Percentiles rank a stretch among this genome's conserved stretches.
These are phyloP conservation scores for Coregonus suidteri DNA, from an alignment of 2,797 vertebrate genomes.

Conservation along the genomic window DNA sequence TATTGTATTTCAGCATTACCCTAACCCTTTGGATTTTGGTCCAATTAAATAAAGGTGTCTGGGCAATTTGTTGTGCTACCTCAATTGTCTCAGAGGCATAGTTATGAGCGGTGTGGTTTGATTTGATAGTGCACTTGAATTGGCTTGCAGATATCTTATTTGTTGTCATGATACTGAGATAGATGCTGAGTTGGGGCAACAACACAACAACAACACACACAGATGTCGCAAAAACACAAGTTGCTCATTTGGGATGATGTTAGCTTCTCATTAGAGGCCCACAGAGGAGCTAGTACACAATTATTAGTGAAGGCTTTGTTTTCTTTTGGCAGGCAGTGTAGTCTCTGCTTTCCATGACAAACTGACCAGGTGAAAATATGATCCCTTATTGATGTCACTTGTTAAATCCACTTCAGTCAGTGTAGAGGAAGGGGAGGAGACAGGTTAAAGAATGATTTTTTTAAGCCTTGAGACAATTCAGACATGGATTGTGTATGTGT, in stretches of 20 bases:
- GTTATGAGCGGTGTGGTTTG: background rate
- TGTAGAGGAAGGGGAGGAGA: too few species aligned
- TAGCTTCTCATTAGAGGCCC: slow-evolving; percentile 37
- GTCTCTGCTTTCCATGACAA: too few species aligned
- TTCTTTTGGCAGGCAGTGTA: slow-evolving; percentile 52
- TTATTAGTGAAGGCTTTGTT: slow-evolving; percentile 64
- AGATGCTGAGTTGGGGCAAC: background rate
- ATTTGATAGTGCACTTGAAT: background rate
- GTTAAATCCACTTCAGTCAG: too few species aligned
- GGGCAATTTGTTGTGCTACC: background rate
- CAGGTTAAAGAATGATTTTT: too few species aligned
- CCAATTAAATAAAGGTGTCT: slow-evolving; percentile 6
- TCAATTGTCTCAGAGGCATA: background rate
- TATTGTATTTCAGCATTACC: slow-evolving; percentile 1
- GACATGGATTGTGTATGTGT: too few species aligned
- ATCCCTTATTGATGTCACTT: too few species aligned
- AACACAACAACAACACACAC: too few species aligned
- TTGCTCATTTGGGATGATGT: slow-evolving; percentile 52
- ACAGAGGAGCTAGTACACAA: slow-evolving; percentile 52
- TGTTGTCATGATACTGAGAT: background rate
- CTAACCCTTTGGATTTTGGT: background rate
- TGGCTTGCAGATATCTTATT: background rate
- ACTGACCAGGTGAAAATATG: too few species aligned
- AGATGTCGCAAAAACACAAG: background rate
- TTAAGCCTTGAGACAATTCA: too few species aligned